Evolutionary conservation across 2,888 invertebrate genomes (phyloP), one percentile per base, ranked within the genome.

Genomic region (Cryptocephalus primarius): DNA sequence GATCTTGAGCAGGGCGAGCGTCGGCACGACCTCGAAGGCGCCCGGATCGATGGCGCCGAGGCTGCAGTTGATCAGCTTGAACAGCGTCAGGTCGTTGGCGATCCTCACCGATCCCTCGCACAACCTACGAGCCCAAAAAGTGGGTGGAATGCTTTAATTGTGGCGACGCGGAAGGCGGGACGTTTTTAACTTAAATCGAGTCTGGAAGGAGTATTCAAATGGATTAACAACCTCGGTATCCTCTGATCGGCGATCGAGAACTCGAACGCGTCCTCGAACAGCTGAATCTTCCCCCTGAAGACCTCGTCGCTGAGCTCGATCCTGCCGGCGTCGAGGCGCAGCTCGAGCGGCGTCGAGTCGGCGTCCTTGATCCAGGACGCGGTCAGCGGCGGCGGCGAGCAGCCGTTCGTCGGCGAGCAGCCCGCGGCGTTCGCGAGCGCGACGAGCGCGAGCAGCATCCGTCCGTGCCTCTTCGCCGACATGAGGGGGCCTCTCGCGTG

Each of bases 21-120:
- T 57, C 8, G 64, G 57, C 2, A 57, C 46, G 32, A 64, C 59
- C 44, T 57, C 55, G 43, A 67, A 65, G 8, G 64, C 60, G 3
- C 59, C 61, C 4, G 62, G 56, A 33, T 56, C 51, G 13, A 67
- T 58, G 11, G 52, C 48, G 10, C 49, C 43, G 10, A 67, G 44
- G 39, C 58, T 52, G 42, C 57, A 58, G 40, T 60, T 58, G 10
- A 56, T 49, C 9, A 65, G 55, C 43, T 59, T 58, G 9, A 61
- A 40, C 12, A 61, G 48, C 1, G 56, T 55, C n/a, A 61, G 48
- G 42, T 61, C 61, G 44, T 59, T 56, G 12, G 45, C 44, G 31
- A 61, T 55, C 33, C 45, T 9, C 8, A 61, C 48, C 8, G 49
- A 55, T 43, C 56, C 54, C 33, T 48, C 42, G 42, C 56, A 57